A percentile compares a stretch with the other conserved stretches of the same genome.
phyloP scores from a whole-genome alignment of 2,888 invertebrate species.

The Latheticus oryzae region DNA sequence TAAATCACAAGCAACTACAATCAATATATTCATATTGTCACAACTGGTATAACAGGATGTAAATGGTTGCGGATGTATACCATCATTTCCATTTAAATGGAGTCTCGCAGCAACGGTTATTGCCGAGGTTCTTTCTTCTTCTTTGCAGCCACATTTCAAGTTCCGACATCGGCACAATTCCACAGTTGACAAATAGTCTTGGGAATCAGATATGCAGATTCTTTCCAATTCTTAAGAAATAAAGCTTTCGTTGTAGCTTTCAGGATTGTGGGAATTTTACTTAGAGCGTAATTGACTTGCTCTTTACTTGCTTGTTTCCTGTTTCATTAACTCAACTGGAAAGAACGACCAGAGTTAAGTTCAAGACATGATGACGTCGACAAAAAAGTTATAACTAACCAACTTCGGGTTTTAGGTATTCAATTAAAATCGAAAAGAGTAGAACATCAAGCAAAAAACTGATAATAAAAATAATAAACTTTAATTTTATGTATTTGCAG shows the following conservation, averaged over 20 bases:
- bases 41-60: constrained; percentile 57
- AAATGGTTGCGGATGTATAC: constrained; percentile 57
- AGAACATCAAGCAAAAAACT: no score
- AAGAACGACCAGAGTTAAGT: no score
- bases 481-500: no score
- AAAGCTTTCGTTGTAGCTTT: constrained; percentile 36
- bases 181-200: constrained; percentile 57
- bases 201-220: constrained; percentile 57
- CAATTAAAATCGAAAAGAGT: no score
- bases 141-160: constrained; percentile 57
- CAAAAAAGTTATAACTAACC: no score
- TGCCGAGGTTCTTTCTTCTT: constrained; percentile 56
- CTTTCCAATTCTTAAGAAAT: constrained; percentile 43
- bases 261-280: constrained; percentile 37
- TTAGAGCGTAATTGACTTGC: constrained; percentile 35
- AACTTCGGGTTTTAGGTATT: no score
- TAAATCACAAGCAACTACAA: constrained; percentile 25
- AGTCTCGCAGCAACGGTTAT: constrained; percentile 58
- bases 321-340: constrained; percentile 25
- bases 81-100: constrained; percentile 62
- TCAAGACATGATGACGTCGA: no score
- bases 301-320: constrained; percentile 21
- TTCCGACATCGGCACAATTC: constrained; percentile 59
- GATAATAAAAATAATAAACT: no score
- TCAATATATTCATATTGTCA: constrained; percentile 51